Conservation (phyloP, 2,888 invertebrate species). For the Polyploca ridens region DNA sequence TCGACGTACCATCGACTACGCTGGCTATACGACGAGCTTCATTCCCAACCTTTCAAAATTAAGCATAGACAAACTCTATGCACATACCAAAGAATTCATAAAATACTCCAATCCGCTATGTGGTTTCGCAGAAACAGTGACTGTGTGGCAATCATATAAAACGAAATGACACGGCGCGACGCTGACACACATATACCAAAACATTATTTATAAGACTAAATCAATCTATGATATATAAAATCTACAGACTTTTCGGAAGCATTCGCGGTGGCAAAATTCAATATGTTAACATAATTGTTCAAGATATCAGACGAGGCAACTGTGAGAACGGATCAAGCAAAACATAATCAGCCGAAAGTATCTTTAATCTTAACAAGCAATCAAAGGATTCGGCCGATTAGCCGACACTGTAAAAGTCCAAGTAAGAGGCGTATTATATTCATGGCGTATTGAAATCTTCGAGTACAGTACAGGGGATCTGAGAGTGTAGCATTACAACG, state of each 20-base stretch:
- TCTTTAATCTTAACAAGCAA: constrained; percentile 10
- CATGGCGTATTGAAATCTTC: constrained; percentile 27
- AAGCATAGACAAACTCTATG: constrained; percentile 6
- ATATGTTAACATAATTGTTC: not conserved
- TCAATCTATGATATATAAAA: not conserved
- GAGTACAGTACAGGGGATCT: constrained; percentile 22
- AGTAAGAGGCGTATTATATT: not conserved
- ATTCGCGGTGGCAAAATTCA: not conserved
- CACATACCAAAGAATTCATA: not conserved
- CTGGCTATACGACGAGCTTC: not conserved
- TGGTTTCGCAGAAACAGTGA: constrained; percentile 1
- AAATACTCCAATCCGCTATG: not conserved
- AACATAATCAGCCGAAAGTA: constrained; percentile 6
- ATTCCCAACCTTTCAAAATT: constrained; percentile 5
- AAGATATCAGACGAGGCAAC: constrained; percentile 10
- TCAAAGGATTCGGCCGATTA: constrained; percentile 12
- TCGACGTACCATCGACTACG: constrained; percentile 22
- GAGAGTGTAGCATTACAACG: constrained; percentile 61
- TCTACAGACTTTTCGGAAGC: constrained; percentile 1
- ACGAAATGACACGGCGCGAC: not conserved
- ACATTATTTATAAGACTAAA: constrained; percentile 12
- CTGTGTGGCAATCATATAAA: constrained; percentile 3
- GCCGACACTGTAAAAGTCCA: constrained; percentile 17
- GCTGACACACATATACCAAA: constrained; percentile 5
- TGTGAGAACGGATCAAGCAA: constrained; percentile 11